phyloP scores from a whole-genome alignment of 2,113 vertebrate genomes.

The Strix aluco region DNA sequence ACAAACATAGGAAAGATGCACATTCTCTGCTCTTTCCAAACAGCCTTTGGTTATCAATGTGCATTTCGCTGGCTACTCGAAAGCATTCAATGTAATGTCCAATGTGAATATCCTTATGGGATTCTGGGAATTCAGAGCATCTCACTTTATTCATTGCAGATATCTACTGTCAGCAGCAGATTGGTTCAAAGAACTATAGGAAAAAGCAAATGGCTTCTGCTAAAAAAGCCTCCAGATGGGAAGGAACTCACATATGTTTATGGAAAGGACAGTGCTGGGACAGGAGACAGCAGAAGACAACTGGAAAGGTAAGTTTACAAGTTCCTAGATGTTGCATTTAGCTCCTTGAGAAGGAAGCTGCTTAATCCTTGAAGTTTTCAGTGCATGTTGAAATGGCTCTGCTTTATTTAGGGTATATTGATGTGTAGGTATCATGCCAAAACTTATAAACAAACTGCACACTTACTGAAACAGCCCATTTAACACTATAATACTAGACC shows the following conservation, averaged over 20 bases:
- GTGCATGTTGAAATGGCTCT: rapidly evolving
- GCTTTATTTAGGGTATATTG: neutral
- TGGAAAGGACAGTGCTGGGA: neutral
- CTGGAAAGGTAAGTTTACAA: neutral
- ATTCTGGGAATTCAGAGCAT: neutral
- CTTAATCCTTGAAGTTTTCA: neutral
- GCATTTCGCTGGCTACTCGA: neutral
- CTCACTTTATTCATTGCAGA: neutral
- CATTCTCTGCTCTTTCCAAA: neutral
- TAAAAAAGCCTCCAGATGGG: neutral
- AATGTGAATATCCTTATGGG: neutral
- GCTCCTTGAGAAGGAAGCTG: neutral
- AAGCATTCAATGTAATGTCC: neutral
- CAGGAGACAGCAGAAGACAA: neutral
- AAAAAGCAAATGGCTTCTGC: neutral
- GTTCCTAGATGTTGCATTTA: neutral
- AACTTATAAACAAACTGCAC: neutral
- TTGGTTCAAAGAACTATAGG: neutral
- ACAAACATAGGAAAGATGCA: neutral
- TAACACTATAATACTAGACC: no score
- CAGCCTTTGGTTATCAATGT: neutral
- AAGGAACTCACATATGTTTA: rapidly evolving
- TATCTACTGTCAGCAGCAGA: neutral
- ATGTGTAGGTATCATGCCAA: neutral
- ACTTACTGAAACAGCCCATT: neutral